These are phyloP conservation scores for Tetrax tetrax DNA, from an alignment of 2,113 vertebrate species.

Conservation along the genomic window DNA sequence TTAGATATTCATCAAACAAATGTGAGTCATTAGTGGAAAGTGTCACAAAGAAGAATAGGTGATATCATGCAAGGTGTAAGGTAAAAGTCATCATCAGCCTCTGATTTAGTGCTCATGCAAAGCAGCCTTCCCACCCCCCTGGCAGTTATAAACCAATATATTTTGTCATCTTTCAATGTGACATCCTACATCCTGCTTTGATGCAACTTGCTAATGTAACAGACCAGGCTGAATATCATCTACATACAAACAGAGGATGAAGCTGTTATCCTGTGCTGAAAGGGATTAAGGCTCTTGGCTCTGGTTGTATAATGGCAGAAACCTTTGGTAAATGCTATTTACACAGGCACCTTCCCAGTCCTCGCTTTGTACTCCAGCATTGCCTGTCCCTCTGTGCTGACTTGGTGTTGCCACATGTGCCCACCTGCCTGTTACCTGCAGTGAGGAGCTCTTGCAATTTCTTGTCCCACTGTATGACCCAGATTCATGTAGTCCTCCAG, in stretches of 20 bases:
- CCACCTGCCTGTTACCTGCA: not conserved
- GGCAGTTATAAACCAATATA: not conserved
- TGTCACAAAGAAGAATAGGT: constrained; percentile 53
- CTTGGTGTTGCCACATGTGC: rapidly evolving
- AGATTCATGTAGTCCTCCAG: rapidly evolving
- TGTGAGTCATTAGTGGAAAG: constrained; percentile 30
- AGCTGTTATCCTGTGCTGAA: not conserved
- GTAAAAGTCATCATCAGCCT: constrained; percentile 33
- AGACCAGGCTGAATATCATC: not conserved
- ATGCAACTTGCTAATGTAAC: not conserved
- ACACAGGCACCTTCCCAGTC: not conserved
- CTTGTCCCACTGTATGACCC: not conserved
- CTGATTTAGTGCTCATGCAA: constrained; percentile 6
- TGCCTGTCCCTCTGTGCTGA: not conserved
- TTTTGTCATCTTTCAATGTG: not conserved
- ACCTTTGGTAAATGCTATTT: not conserved
- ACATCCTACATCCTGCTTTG: not conserved
- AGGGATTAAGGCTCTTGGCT: not conserved
- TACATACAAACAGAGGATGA: not conserved
- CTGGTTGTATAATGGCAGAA: not conserved
- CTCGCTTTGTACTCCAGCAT: not conserved
- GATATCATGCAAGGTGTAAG: constrained; percentile 35
- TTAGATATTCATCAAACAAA: constrained; percentile 67
- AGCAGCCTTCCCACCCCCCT: not conserved
- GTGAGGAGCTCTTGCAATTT: not conserved